These are phyloP conservation scores for Hycleus cichorii DNA, from an alignment of 1,140 invertebrate genomes.

Conservation along the genomic window DNA sequence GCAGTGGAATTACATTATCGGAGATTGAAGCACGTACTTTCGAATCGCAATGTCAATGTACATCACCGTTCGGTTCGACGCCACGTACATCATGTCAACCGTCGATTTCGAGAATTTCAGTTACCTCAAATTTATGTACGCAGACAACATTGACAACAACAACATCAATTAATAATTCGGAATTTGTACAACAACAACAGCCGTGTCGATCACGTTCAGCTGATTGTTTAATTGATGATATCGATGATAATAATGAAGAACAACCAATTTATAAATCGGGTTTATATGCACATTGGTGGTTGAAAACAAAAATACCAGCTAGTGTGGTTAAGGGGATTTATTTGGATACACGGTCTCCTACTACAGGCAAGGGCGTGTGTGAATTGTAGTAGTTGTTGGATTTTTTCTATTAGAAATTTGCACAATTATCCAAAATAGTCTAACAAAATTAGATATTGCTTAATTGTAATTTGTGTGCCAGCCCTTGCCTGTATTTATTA, in stretches of 20 bases:
- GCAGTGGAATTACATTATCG: conserved; percentile 40
- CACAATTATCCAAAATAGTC: background rate
- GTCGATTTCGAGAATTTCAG: conserved; percentile 45
- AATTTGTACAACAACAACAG: background rate
- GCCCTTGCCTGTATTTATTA: conserved; percentile 37
- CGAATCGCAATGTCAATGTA: conserved; percentile 62
- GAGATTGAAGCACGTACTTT: conserved; percentile 59
- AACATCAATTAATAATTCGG: too few species aligned
- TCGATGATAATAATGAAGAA: conserved; percentile 24
- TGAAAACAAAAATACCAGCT: conserved; percentile 72
- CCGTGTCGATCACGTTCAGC: background rate
- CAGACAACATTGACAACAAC: background rate
- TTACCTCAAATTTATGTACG: conserved; percentile 44
- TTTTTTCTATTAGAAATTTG: conserved; percentile 12
- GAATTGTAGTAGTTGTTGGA: conserved; percentile 14
- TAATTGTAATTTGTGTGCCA: conserved; percentile 20
- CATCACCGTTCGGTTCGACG: conserved; percentile 63
- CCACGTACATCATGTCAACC: conserved; percentile 53
- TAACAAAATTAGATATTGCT: conserved; percentile 10
- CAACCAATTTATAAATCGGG: conserved; percentile 63
- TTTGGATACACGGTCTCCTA: conserved; percentile 26
- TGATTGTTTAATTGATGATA: conserved; percentile 7
- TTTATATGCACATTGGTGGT: conserved; percentile 86
- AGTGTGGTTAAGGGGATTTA: conserved; percentile 51
- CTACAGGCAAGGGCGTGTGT: conserved; percentile 52